Evolutionary conservation across 1,140 invertebrate species (phyloP), one percentile per base, ranked within the genome.

Genomic region (Eulimnadia texana): DNA sequence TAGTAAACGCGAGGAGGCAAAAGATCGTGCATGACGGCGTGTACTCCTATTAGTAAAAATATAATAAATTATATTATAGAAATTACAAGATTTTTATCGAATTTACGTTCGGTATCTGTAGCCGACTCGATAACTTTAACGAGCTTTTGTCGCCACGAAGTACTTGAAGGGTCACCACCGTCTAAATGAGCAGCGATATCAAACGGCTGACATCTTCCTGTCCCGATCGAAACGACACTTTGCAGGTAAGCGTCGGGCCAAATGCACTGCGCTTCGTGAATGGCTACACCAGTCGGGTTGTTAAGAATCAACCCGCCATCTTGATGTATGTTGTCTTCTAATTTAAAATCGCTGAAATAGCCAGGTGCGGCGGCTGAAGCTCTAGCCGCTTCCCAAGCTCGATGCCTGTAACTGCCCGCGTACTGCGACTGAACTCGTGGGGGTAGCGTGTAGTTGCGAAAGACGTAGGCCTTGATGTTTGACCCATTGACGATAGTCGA

Each of bases 291-390:
- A 16, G 90, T 85, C 0, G 92, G 91, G 74, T 96, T 96, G 74
- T 96, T 96, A 0, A 85, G 82, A 68, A 94, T 73, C 65, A 94
- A 81, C 16, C 91, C 92, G 67, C 84, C 86, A 76, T 88, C 88
- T 83, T 91, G 86, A 72, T 92, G 88, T 64, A 93, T 72, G 68
- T 81, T 78, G 25, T 85, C 82, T 57, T 82, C 83, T 19, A 87
- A 74, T 66, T 80, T 79, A 67, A 86, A 91, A 70, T 93, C 90
- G 70, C 90, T 83, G 75, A 93, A 96, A 75, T 93, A 93, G 0
- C 87, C 88, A 1, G 93, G 93, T 20, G 93, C 93, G 54, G 93
- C 91, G 49, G 90, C 87, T 9, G 90, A 93, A 10, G 91, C 92
- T 69, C 91, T 74, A 2, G 92, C 83, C 11, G 89, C 87, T 77